phyloP scores from a whole-genome alignment of 2,888 invertebrate genomes.

The Sphaerophoria taeniata region DNA sequence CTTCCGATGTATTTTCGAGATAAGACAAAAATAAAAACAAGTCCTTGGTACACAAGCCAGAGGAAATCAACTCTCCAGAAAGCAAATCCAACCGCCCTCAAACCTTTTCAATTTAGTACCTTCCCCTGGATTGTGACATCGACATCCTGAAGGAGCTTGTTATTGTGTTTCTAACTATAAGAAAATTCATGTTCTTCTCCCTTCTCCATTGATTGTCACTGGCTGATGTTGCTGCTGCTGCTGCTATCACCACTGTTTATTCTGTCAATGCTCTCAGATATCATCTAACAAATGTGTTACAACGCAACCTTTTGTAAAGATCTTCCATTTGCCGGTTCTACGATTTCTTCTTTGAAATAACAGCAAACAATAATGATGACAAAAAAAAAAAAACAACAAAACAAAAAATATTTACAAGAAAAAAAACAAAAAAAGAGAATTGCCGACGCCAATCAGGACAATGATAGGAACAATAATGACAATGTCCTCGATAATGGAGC shows the following conservation, averaged over 20 bases:
- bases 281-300: slow-evolving; percentile 43
- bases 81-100: background rate
- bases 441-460: slow-evolving; percentile 53
- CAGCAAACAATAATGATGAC: slow-evolving; percentile 58
- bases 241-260: background rate
- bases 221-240: background rate
- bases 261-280: slow-evolving; percentile 19
- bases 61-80: slow-evolving; percentile 21
- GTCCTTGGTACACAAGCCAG: background rate
- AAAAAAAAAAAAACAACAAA: slow-evolving; percentile 35
- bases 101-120: slow-evolving; percentile 6
- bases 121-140: slow-evolving; percentile 34
- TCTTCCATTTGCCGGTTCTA: background rate
- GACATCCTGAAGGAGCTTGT: slow-evolving; percentile 50
- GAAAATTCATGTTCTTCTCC: slow-evolving; percentile 29
- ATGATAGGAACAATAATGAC: slow-evolving; percentile 41
- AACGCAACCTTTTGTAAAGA: slow-evolving; percentile 48
- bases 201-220: background rate
- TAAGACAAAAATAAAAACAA: slow-evolving; percentile 6
- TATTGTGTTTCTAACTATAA: slow-evolving; percentile 41
- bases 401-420: background rate
- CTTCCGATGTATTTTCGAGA: slow-evolving; percentile 9
- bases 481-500: slow-evolving; percentile 31
- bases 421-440: slow-evolving; percentile 33
- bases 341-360: slow-evolving; percentile 46